Conservation (phyloP, 2,797 vertebrate genomes). For the Zalophus californianus region DNA sequence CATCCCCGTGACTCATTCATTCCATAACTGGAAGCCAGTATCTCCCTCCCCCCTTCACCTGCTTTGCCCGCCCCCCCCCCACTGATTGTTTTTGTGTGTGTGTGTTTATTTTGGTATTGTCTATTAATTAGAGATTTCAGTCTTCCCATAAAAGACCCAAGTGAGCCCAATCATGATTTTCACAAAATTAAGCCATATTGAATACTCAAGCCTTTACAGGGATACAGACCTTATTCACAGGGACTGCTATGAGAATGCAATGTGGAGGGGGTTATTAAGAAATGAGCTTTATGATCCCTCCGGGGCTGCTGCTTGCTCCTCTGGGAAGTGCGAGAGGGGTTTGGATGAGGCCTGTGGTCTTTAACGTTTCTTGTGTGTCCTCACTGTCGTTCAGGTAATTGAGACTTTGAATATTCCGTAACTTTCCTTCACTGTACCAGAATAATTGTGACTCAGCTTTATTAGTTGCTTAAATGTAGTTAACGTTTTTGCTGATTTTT, state of each 20-base stretch:
- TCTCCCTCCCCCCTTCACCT: not conserved
- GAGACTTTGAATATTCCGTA: conserved; percentile 6
- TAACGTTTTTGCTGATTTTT: conserved; percentile 47
- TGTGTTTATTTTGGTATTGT: conserved; percentile 39
- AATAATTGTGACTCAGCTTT: conserved; percentile 30
- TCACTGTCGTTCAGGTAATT: conserved; percentile 16
- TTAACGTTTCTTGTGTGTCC: not conserved
- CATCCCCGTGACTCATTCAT: not conserved
- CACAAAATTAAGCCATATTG: not conserved
- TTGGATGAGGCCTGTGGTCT: not conserved
- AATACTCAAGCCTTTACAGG: conserved; percentile 14
- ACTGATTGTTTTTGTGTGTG: not conserved
- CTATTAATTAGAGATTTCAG: not conserved
- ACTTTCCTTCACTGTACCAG: conserved; percentile 22
- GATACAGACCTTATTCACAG: not conserved
- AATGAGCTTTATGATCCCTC: conserved; percentile 37
- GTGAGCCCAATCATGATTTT: conserved; percentile 17
- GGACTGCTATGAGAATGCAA: not conserved
- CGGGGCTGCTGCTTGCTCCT: not conserved
- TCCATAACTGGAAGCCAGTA: not conserved
- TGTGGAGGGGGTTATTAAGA: conserved; percentile 5
- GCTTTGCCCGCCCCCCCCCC: not conserved
- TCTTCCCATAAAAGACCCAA: not conserved
- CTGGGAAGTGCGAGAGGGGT: not conserved
- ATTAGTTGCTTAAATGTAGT: conserved; percentile 17